These are phyloP conservation scores for Nymphalis urticae DNA, from an alignment of 2,888 invertebrate genomes.

Conservation along the genomic window DNA sequence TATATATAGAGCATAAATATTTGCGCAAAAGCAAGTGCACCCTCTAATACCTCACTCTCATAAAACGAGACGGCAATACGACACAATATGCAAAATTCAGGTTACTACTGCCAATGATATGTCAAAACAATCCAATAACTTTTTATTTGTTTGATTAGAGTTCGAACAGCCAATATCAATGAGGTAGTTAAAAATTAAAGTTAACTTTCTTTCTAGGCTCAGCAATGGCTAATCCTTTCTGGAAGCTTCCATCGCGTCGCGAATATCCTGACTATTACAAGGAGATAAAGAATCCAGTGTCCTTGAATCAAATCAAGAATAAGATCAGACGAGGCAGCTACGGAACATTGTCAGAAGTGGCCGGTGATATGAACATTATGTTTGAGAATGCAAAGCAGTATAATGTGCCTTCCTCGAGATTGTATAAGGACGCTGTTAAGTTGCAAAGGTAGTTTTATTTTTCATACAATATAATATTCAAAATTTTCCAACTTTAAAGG, in stretches of 20 bases:
- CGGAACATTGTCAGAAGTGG: conserved; percentile 92
- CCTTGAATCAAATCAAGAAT: conserved; percentile 93
- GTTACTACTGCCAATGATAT: too few species aligned
- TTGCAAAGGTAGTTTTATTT: conserved; percentile 83
- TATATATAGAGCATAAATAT: too few species aligned
- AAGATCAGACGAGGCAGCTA: conserved; percentile 92
- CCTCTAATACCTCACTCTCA: too few species aligned
- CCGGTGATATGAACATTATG: conserved; percentile 96
- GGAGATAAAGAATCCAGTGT: conserved; percentile 97
- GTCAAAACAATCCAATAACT: too few species aligned
- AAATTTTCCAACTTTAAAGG: too few species aligned
- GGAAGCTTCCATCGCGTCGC: conserved; percentile 94
- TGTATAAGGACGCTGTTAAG: conserved; percentile 92
- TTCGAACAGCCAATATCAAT: too few species aligned
- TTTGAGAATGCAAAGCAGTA: conserved; percentile 97
- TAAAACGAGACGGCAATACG: too few species aligned
- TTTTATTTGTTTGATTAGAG: too few species aligned
- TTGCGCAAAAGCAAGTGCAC: too few species aligned
- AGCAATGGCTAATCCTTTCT: conserved; percentile 94
- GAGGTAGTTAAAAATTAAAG: too few species aligned
- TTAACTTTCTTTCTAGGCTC: conserved; percentile 78
- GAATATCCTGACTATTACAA: conserved; percentile 98
- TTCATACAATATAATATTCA: neutral
- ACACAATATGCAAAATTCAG: too few species aligned
- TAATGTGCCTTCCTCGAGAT: conserved; percentile 88